Evolutionary conservation across 2,888 invertebrate genomes (phyloP), one percentile per base, ranked within the genome.

Genomic region (Plagiodera versicolora): DNA sequence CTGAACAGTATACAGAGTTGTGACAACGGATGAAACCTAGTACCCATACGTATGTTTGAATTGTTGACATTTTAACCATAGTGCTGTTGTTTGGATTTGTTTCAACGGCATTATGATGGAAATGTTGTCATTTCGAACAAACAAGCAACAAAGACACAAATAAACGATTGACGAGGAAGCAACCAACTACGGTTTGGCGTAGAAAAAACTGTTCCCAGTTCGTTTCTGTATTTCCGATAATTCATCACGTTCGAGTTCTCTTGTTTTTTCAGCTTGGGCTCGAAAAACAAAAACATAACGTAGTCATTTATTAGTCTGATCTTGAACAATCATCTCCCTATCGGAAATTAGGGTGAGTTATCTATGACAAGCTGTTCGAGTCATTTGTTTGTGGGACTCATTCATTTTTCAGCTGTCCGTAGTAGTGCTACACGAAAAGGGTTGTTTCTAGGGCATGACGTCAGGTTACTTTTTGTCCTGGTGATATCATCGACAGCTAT

Each of bases 11-110:
- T n/a, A n/a, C n/a, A n/a, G n/a, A n/a, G n/a, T n/a, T 24, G 24
- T 24, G 4, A 24, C 14, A 39, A 14, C n/a, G 14, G 39, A 39
- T n/a, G 39, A n/a, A 28, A 9, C 8, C 24, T 11, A 24, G 16
- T 28, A 10, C 9, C 2, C 35, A 51, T 45, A 35, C 16, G 39
- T 54, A 47, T 80, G 79, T 79, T 75, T 72, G 79, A 79, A 80
- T 76, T 77, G 80, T 73, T 80, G 80, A 80, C 80, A 80, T 80
- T 80, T 80, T 80, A 78, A 80, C 75, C 80, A 80, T 80, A 80
- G 80, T 79, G 80, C 80, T 79, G 79, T 79, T 80, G 79, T 79
- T 76, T 74, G 70, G 69, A 68, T 72, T 75, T 63, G 72, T 73
- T 70, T 75, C 77, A 78, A 77, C 77, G 77, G 79, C 80, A 79